Conservation (phyloP, 1,140 invertebrate species). For the Cyphomyrmex costatus region DNA sequence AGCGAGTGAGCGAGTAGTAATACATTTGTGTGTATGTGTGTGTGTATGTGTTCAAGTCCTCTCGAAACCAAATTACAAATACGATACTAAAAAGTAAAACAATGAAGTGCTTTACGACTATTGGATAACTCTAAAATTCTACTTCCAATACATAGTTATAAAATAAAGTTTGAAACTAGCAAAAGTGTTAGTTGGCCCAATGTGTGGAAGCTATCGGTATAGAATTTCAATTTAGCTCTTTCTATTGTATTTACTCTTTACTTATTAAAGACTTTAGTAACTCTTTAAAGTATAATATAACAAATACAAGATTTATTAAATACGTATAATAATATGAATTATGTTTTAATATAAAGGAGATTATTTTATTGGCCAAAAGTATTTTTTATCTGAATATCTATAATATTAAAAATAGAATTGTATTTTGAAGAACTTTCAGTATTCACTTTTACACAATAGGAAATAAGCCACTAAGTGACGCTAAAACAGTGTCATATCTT, state of each 20-base stretch:
- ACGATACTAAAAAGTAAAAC: background rate
- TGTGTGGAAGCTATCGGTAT: background rate
- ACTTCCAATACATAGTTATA: background rate
- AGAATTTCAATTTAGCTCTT: background rate
- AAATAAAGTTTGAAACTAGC: background rate
- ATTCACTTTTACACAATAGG: no score
- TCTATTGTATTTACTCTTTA: no score
- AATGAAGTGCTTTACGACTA: background rate
- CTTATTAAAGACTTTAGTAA: background rate
- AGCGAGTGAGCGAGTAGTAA: background rate
- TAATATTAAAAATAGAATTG: background rate
- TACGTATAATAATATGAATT: background rate
- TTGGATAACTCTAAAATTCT: background rate
- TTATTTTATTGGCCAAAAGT: conserved; percentile 12
- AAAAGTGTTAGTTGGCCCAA: background rate
- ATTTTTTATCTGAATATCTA: background rate
- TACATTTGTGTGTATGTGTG: conserved; percentile 1
- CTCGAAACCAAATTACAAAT: background rate
- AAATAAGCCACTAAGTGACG: no score
- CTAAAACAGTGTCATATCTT: no score
- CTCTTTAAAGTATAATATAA: background rate
- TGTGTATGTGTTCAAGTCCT: background rate
- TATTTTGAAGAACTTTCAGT: background rate
- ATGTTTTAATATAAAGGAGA: conserved; percentile 11
- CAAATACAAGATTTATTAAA: background rate